Evolutionary conservation across 1,140 invertebrate genomes (phyloP).

Genomic region (Panonychus citri): DNA sequence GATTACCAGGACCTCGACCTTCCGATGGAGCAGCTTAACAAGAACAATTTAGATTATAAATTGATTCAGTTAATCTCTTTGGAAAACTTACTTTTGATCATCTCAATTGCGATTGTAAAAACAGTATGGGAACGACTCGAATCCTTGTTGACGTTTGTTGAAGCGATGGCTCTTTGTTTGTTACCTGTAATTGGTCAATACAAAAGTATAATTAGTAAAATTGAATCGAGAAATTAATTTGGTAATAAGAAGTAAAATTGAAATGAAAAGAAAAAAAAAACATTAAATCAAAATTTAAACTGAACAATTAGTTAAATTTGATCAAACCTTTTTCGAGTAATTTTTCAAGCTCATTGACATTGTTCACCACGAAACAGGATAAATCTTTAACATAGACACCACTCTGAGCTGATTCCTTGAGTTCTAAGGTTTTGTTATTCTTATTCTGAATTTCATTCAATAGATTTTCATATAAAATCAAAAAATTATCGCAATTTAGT

Average conservation of each 20-base stretch:
- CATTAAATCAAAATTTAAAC: background rate
- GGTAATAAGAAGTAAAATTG: constrained; percentile 6
- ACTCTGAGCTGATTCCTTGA: constrained; percentile 50
- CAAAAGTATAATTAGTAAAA: background rate
- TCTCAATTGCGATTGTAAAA: constrained; percentile 61
- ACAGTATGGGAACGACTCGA: constrained; percentile 69
- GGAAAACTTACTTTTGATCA: constrained; percentile 29
- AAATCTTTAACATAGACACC: constrained; percentile 61
- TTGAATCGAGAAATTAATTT: no score
- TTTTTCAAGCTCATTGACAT: constrained; percentile 49
- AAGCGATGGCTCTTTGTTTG: constrained; percentile 31
- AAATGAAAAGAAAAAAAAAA: background rate
- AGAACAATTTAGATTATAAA: background rate
- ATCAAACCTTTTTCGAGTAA: constrained; percentile 5
- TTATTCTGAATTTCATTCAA: background rate
- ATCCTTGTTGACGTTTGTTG: constrained; percentile 65
- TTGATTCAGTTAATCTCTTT: background rate
- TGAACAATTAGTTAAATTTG: background rate
- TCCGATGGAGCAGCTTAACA: background rate
- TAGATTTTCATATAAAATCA: background rate
- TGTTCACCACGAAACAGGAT: constrained; percentile 48
- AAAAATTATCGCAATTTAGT: no score
- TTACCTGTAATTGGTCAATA: background rate
- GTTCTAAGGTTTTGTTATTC: constrained; percentile 18
- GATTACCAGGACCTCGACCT: background rate